Evolutionary conservation across 2,888 invertebrate genomes (phyloP).

Genomic region (Netelia virgata): DNA sequence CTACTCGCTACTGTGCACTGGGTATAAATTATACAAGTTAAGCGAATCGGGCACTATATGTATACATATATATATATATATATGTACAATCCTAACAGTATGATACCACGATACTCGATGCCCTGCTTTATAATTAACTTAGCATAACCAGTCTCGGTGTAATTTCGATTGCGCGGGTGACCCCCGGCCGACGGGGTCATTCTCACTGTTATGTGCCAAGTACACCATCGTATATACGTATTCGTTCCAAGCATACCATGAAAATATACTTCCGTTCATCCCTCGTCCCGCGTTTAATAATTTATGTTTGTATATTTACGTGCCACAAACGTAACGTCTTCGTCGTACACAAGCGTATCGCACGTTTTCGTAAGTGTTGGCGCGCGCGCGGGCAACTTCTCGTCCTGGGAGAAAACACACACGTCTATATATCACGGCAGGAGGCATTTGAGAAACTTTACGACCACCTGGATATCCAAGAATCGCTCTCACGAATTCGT

Average conservation of each 20-base stretch:
- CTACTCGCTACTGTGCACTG: constrained; percentile 36
- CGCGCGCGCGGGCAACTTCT: constrained; percentile 6
- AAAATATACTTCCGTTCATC: constrained; percentile 22
- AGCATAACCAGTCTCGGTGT: constrained; percentile 71
- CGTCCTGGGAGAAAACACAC: neutral
- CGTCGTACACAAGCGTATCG: neutral
- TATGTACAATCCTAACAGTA: neutral
- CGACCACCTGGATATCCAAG: constrained; percentile 36
- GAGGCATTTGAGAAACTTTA: constrained; percentile 27
- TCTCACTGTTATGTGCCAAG: constrained; percentile 26
- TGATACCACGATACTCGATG: constrained; percentile 28
- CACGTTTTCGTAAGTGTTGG: constrained; percentile 1
- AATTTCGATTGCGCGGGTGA: constrained; percentile 62
- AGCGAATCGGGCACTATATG: constrained; percentile 8
- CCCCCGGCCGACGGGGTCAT: constrained; percentile 36
- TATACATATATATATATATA: neutral
- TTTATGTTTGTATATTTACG: constrained; percentile 5
- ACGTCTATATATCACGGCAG: constrained; percentile 10
- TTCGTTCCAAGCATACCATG: neutral
- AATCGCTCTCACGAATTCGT: constrained; percentile 38
- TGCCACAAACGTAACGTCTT: neutral
- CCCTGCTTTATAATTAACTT: constrained; percentile 64
- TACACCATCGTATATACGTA: constrained; percentile 6
- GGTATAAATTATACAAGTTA: constrained; percentile 46
- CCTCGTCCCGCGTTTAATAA: constrained; percentile 4